phyloP scores from a whole-genome alignment of 2,888 invertebrate species.

The Pristionchus mayeri region DNA sequence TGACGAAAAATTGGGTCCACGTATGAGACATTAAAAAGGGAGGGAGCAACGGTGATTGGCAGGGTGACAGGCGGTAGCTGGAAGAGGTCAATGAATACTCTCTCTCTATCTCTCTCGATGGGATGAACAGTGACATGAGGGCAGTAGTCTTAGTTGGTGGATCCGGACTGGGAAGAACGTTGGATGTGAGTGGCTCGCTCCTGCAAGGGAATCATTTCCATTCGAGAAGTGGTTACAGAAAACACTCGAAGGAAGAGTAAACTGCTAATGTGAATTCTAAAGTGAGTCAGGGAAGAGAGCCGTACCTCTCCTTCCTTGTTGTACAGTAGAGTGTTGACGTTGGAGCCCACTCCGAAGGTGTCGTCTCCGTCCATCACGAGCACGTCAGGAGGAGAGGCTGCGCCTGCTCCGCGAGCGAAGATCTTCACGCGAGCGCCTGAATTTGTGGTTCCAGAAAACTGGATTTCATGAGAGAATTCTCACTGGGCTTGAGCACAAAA shows the following conservation, averaged over 20 bases:
- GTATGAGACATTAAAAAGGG: background rate
- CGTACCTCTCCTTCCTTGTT: conserved; percentile 71
- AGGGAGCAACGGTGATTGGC: background rate
- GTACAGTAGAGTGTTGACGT: conserved; percentile 73
- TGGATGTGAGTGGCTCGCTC: conserved; percentile 75
- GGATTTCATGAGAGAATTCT: background rate
- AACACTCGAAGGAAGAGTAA: too few relatives aligned
- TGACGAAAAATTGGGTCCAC: background rate
- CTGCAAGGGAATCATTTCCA: conserved; percentile 54
- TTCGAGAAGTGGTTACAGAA: background rate
- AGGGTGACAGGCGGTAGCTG: conserved; percentile 15
- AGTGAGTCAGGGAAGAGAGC: background rate
- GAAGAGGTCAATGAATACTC: background rate
- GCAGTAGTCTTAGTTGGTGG: background rate
- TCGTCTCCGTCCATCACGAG: conserved; percentile 69
- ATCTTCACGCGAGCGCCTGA: conserved; percentile 58
- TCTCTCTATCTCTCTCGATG: background rate
- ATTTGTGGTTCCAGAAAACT: background rate
- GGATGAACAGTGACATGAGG: background rate
- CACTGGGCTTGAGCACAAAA: conserved; percentile 67
- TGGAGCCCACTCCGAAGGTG: conserved; percentile 70
- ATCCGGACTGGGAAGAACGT: conserved; percentile 60
- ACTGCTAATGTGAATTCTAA: background rate
- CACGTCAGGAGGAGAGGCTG: conserved; percentile 67
- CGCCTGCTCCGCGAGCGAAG: conserved; percentile 68